phyloP scores from a whole-genome alignment of 2,113 vertebrate genomes.

The Conger conger region DNA sequence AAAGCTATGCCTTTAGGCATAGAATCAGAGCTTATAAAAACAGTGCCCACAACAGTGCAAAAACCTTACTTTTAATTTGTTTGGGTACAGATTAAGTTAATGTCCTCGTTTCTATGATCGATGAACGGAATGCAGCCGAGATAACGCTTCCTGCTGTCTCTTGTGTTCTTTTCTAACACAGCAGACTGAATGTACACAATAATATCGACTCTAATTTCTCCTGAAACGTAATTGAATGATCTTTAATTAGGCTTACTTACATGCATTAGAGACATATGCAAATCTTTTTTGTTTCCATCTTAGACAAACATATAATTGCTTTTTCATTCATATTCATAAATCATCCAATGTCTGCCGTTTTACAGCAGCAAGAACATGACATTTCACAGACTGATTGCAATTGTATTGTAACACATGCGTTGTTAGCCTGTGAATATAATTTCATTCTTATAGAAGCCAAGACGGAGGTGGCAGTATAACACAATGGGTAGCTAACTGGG shows the following conservation, averaged over 20 bases:
- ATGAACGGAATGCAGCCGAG: not conserved
- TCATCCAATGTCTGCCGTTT: slow-evolving; percentile 13
- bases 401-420: not conserved
- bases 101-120: not conserved
- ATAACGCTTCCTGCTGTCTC: not conserved
- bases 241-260: not conserved
- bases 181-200: not conserved
- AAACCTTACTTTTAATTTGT: not conserved
- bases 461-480: too few species aligned
- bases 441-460: not conserved
- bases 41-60: not conserved
- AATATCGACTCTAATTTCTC: not conserved
- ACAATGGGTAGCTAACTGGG: too few species aligned
- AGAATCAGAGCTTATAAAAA: not conserved
- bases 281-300: not conserved
- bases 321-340: slow-evolving; percentile 25
- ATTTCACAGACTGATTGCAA: not conserved
- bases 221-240: not conserved
- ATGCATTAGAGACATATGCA: slow-evolving; percentile 4
- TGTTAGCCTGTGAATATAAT: not conserved
- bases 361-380: not conserved
- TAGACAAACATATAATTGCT: not conserved
- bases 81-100: not conserved
- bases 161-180: not conserved
- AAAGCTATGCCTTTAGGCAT: not conserved